Evolutionary conservation across 2,888 invertebrate species (phyloP).

Genomic region (Eudemis profundana): DNA sequence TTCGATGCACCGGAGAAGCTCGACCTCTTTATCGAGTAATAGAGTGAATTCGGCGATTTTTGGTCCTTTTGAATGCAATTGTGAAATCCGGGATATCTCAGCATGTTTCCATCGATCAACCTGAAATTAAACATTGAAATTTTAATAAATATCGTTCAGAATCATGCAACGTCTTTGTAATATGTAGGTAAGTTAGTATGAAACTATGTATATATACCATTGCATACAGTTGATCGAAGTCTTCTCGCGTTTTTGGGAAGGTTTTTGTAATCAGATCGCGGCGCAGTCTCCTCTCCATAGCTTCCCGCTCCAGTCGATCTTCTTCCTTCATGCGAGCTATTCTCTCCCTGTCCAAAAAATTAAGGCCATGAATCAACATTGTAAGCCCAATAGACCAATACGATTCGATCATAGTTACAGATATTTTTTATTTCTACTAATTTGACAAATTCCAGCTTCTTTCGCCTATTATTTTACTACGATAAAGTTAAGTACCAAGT

Average conservation of each 20-base stretch:
- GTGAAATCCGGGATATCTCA: slow-evolving; percentile 87
- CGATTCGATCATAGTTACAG: too few species aligned
- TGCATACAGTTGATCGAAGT: slow-evolving; percentile 90
- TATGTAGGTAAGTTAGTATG: neutral
- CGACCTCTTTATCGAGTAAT: slow-evolving; percentile 90
- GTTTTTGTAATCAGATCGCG: slow-evolving; percentile 87
- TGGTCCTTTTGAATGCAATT: slow-evolving; percentile 87
- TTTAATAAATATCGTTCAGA: neutral
- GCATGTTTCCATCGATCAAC: slow-evolving; percentile 88
- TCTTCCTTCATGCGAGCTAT: slow-evolving; percentile 83
- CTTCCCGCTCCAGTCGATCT: slow-evolving; percentile 79
- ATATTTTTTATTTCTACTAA: too few species aligned
- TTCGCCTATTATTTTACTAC: too few species aligned
- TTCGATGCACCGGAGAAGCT: slow-evolving; percentile 88
- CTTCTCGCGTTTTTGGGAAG: slow-evolving; percentile 89
- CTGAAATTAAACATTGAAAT: slow-evolving; percentile 64
- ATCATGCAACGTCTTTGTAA: neutral
- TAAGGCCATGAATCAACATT: neutral
- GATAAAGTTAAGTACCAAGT: too few species aligned
- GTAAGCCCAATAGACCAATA: too few species aligned
- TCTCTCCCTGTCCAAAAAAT: slow-evolving; percentile 63
- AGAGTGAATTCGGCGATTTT: slow-evolving; percentile 89
- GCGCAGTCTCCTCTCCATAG: slow-evolving; percentile 81
- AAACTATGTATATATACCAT: slow-evolving; percentile 68
- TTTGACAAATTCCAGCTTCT: too few species aligned